These are phyloP conservation scores for Pangasius larnaudii DNA, from an alignment of 2,797 vertebrate species.

Conservation along the genomic window DNA sequence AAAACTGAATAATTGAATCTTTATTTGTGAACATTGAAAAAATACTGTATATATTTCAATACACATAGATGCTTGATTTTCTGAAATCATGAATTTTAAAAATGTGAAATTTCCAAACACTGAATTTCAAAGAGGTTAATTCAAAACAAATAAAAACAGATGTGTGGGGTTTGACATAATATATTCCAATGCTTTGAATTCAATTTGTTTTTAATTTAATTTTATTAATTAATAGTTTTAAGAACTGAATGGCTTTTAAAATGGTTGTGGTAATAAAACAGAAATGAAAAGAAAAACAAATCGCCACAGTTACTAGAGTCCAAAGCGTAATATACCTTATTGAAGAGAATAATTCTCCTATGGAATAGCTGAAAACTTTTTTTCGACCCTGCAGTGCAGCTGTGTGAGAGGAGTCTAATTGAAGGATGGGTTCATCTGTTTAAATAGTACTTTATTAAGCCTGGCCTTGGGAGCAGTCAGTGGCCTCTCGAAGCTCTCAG, in stretches of 20 bases:
- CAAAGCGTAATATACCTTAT: neutral
- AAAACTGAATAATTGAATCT: neutral
- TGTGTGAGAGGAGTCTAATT: conserved; percentile 53
- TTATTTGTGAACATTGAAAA: neutral
- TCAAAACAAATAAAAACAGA: neutral
- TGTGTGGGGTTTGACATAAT: neutral
- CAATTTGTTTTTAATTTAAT: neutral
- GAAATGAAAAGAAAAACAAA: neutral
- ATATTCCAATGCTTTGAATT: neutral
- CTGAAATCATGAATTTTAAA: no score
- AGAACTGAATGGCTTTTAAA: neutral
- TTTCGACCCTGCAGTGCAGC: conserved; percentile 2
- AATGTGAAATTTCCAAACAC: no score
- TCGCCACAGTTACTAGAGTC: no score
- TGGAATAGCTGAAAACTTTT: neutral
- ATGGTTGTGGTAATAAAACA: neutral
- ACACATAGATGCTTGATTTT: no score
- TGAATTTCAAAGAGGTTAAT: neutral
- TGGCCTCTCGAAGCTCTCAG: conserved; percentile 38
- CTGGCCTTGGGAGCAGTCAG: conserved; percentile 50
- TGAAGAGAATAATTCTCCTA: neutral
- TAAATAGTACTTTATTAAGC: conserved; percentile 60
- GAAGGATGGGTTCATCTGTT: conserved; percentile 53
- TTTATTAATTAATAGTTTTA: neutral
- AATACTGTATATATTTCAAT: no score